Evolutionary conservation across 1,140 invertebrate genomes (phyloP).

Genomic region (Trachelipus rathkii): DNA sequence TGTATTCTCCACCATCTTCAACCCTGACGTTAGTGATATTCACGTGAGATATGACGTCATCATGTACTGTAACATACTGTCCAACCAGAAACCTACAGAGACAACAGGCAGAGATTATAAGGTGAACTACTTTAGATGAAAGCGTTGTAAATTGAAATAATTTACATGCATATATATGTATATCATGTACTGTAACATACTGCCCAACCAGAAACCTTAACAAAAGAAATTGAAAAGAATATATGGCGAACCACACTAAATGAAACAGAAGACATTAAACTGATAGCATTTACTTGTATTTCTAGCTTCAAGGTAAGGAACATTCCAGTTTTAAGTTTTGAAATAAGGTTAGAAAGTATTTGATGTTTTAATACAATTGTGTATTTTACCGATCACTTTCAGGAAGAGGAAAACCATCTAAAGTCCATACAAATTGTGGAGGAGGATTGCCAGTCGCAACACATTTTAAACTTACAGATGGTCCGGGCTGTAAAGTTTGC

Average conservation of each 20-base stretch:
- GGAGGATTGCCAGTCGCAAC: conserved; percentile 79
- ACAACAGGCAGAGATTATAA: not conserved
- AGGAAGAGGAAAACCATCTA: conserved; percentile 52
- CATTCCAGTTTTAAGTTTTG: too few species aligned
- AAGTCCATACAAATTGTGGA: conserved; percentile 52
- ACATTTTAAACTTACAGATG: conserved; percentile 78
- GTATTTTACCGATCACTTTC: conserved; percentile 49
- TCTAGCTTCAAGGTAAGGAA: too few species aligned
- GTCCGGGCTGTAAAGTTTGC: conserved; percentile 74
- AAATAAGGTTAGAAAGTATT: not conserved
- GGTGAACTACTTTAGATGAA: too few species aligned
- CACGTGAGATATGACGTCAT: conserved; percentile 89
- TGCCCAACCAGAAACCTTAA: conserved; percentile 84
- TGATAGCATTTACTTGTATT: too few species aligned
- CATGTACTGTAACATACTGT: conserved; percentile 83
- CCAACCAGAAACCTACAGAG: conserved; percentile 71
- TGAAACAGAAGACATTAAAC: too few species aligned
- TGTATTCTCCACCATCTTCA: conserved; percentile 87
- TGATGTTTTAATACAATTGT: not conserved
- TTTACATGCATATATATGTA: too few species aligned
- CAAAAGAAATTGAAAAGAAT: too few species aligned
- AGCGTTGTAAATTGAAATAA: too few species aligned
- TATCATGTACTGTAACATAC: conserved; percentile 82
- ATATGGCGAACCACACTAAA: too few species aligned
- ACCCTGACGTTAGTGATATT: conserved; percentile 83